Evolutionary conservation across 2,797 vertebrate genomes (phyloP).

Genomic region (Sphenopsis melanotis): DNA sequence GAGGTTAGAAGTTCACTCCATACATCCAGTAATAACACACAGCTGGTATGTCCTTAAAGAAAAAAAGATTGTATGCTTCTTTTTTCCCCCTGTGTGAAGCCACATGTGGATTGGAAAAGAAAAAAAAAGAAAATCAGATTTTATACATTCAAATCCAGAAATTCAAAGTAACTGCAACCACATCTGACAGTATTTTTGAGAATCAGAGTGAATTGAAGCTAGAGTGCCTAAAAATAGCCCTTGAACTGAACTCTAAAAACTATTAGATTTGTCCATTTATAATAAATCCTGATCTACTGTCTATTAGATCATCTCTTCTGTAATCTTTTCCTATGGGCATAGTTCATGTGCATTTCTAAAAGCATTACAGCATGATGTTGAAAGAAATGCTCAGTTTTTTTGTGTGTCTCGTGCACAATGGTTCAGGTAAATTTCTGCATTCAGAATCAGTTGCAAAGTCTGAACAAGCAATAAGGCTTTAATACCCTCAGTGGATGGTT

Average conservation of each 20-base stretch:
- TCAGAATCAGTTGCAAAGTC: not conserved
- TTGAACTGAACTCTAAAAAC: not conserved
- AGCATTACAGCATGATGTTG: not conserved
- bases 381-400: not conserved
- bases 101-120: not conserved
- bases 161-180: not conserved
- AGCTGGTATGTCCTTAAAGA: not conserved
- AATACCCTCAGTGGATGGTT: not conserved
- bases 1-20: conserved; percentile 39
- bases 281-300: conserved; percentile 18
- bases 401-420: fast-evolving
- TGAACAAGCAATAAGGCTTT: not conserved
- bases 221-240: conserved; percentile 8
- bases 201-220: not conserved
- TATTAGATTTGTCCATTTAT: conserved; percentile 5
- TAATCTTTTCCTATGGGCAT: conserved; percentile 16
- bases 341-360: not conserved
- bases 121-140: not conserved
- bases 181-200: not conserved
- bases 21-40: conserved; percentile 1
- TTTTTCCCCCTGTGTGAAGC: not conserved
- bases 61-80: not conserved
- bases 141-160: not conserved
- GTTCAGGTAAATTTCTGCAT: not conserved
- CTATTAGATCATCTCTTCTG: conserved; percentile 28